Evolutionary conservation across 2,113 vertebrate species (phyloP).

Genomic region (Osmerus mordax): DNA sequence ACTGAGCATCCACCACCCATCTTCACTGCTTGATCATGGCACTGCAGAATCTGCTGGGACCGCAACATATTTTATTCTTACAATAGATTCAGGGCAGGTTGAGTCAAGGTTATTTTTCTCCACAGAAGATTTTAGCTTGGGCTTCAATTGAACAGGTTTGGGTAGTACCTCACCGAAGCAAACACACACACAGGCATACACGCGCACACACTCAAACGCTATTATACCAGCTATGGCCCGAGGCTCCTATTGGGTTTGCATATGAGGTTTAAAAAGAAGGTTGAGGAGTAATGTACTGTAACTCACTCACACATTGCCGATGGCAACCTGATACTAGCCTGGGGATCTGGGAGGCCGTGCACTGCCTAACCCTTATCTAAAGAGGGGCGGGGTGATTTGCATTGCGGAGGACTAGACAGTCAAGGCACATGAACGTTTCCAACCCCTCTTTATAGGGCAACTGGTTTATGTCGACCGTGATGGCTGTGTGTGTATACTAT

Average conservation of each 20-base stretch:
- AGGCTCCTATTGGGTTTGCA: not conserved
- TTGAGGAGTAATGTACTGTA: too few relatives aligned
- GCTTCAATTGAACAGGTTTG: too few relatives aligned
- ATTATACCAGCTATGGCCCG: not conserved
- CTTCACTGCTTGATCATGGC: too few relatives aligned
- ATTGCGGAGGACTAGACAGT: constrained; percentile 12
- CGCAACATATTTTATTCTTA: too few relatives aligned
- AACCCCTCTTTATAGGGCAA: constrained; percentile 16
- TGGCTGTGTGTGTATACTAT: not conserved
- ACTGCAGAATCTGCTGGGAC: too few relatives aligned
- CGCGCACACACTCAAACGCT: not conserved
- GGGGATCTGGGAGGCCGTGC: not conserved
- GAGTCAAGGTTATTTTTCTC: too few relatives aligned
- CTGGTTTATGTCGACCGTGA: not conserved
- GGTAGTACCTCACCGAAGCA: not conserved
- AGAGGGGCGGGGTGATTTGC: constrained; percentile 15
- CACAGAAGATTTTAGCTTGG: too few relatives aligned
- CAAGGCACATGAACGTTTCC: not conserved
- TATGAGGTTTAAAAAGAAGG: too few relatives aligned
- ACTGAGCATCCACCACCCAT: too few relatives aligned
- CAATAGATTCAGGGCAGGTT: too few relatives aligned
- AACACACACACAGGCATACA: constrained; percentile 1
- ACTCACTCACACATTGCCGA: not conserved
- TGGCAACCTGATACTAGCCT: constrained; percentile 14
- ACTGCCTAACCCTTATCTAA: not conserved